phyloP scores from a whole-genome alignment of 1,140 invertebrate species.

The Semibalanus balanoides region DNA sequence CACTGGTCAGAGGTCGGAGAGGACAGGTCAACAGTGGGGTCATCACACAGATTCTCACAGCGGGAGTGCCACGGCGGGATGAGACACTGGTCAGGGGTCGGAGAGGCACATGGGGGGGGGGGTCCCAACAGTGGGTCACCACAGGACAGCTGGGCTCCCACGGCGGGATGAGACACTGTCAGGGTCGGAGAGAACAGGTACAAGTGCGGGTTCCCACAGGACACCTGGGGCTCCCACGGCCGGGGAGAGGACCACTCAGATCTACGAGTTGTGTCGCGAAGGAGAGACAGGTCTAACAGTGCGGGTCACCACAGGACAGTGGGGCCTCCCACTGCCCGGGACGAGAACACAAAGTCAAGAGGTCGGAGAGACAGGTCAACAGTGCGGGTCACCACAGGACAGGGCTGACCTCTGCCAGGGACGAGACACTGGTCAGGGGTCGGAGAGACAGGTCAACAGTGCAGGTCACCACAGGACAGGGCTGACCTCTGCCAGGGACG shows the following conservation, averaged over 20 bases:
- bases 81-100: constrained; percentile 2
- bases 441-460: background rate
- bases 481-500: background rate
- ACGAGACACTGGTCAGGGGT: constrained; percentile 7
- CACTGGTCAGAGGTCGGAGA: no score
- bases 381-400: constrained; percentile 17
- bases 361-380: background rate
- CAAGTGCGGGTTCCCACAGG: constrained; percentile 10
- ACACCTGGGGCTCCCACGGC: background rate
- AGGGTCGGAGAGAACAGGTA: background rate
- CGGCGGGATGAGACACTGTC: background rate
- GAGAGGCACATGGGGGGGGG: no score
- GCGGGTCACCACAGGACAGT: no score
- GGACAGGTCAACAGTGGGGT: no score
- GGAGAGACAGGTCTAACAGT: no score
- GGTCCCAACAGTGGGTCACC: background rate
- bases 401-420: constrained; percentile 43
- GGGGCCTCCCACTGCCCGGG: no score
- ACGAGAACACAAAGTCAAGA: no score
- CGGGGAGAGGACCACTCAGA: background rate
- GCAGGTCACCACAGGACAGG: background rate
- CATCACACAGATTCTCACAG: no score
- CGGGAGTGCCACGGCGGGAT: constrained; percentile 32
- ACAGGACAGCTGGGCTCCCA: background rate
- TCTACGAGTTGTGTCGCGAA: no score